Conservation (phyloP, 2,797 vertebrate species). For the Helarctos malayanus region DNA sequence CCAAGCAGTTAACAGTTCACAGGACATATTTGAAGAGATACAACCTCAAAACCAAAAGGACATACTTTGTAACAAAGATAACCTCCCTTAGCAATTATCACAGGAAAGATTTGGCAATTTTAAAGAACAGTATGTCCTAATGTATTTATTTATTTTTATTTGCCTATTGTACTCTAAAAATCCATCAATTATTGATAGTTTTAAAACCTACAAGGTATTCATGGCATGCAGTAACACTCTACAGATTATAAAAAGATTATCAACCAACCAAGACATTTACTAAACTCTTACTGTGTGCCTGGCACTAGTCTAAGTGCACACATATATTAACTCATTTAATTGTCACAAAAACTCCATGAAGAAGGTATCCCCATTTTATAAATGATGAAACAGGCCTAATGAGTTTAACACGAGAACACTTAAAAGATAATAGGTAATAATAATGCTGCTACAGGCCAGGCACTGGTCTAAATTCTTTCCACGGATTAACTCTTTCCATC, state of each 20-base stretch:
- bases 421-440: neutral
- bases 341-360: neutral
- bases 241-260: neutral
- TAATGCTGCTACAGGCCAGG: neutral
- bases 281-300: neutral
- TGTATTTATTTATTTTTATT: neutral
- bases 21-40: neutral
- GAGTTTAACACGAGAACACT: neutral
- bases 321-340: neutral
- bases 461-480: slow-evolving; percentile 1
- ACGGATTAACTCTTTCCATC: neutral
- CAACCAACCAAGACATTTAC: neutral
- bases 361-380: neutral
- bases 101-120: neutral
- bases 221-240: neutral
- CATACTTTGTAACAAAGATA: neutral
- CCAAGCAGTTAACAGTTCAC: neutral
- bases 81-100: neutral
- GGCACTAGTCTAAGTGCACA: neutral
- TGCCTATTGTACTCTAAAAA: neutral
- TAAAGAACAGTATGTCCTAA: neutral
- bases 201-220: neutral
- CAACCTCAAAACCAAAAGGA: neutral
- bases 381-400: neutral
- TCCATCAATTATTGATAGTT: neutral